Percentiles rank a stretch among this genome's conserved stretches.
phyloP scores from a whole-genome alignment of 1,140 invertebrate genomes.

The Sarcophaga bullata region DNA sequence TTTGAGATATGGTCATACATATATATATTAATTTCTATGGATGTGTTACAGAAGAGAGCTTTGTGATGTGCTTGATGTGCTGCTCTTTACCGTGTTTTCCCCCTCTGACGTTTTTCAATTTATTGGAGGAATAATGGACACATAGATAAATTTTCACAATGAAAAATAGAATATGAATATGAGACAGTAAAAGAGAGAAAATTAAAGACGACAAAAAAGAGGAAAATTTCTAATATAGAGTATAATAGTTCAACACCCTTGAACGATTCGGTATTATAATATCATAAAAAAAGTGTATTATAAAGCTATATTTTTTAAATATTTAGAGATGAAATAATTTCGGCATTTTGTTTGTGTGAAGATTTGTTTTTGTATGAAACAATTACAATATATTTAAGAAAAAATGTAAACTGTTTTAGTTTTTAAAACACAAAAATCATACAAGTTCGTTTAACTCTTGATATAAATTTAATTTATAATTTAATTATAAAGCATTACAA shows the following conservation, averaged over 20 bases:
- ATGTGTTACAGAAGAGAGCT: background rate
- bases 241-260: constrained; percentile 21
- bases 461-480: background rate
- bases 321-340: too few species aligned
- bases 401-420: too few species aligned
- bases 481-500: background rate
- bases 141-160: constrained; percentile 5
- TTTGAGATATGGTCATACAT: too few species aligned
- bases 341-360: too few species aligned
- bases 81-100: background rate
- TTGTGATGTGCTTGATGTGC: background rate
- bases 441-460: too few species aligned
- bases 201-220: background rate
- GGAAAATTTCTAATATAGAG: background rate
- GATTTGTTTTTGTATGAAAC: too few species aligned
- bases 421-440: too few species aligned
- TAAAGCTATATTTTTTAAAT: too few species aligned
- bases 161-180: background rate
- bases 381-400: too few species aligned
- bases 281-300: background rate
- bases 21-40: background rate
- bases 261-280: background rate
- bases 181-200: too few species aligned
- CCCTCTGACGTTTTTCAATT: background rate
- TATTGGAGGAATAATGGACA: constrained; percentile 18